phyloP scores from a whole-genome alignment of 2,113 vertebrate species.

The Rallus limicola region DNA sequence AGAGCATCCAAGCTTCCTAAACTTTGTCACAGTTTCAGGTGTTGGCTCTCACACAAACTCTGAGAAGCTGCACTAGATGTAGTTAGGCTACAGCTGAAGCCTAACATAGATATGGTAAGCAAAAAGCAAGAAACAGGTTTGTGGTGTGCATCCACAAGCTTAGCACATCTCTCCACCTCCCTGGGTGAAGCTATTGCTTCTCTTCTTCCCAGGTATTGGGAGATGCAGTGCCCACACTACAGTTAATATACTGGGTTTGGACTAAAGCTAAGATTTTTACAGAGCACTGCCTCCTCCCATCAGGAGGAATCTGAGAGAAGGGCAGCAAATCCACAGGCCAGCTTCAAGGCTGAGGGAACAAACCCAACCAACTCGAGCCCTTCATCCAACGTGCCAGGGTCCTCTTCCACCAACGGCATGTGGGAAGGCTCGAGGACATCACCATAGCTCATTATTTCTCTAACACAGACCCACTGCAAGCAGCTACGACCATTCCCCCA shows the following conservation, averaged over 20 bases:
- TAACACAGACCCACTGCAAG: background rate
- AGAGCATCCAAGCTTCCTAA: background rate
- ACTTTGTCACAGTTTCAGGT: background rate
- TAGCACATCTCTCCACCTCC: no score
- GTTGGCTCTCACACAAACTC: background rate
- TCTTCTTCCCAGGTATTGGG: background rate
- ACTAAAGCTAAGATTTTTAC: background rate
- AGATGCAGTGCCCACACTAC: background rate
- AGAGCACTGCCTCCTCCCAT: background rate
- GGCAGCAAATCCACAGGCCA: background rate
- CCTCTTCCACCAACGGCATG: background rate
- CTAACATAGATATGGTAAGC: background rate
- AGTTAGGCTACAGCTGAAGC: background rate
- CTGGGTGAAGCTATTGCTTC: no score
- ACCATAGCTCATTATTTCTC: background rate
- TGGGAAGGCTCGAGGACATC: background rate
- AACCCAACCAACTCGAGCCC: background rate
- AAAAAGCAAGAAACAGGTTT: background rate
- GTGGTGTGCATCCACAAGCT: fast-evolving
- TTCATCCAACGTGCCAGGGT: fast-evolving
- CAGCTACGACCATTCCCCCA: no score
- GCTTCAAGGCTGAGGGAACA: background rate
- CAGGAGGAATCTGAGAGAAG: background rate
- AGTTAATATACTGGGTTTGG: background rate
- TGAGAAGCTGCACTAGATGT: background rate